Evolutionary conservation across 23 tunicate genomes (phyloP), one percentile per base, ranked within the genome.

Genomic region (Diplosoma virens): DNA sequence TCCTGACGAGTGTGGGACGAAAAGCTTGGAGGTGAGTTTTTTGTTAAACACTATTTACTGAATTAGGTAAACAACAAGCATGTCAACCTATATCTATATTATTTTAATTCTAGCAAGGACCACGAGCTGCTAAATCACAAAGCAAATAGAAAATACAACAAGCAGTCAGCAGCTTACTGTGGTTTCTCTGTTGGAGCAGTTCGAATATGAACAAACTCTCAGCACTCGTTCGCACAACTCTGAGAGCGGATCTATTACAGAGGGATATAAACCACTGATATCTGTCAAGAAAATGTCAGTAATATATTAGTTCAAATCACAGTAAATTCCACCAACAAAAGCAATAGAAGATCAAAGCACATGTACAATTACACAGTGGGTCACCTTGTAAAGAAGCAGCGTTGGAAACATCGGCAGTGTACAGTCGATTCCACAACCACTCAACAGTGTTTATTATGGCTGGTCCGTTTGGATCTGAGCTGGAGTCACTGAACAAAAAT

Each of bases 161-260:
- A 56, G 20, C 25, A 6, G 16, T 56, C 11, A 45, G 11, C 52
- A 45, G 11, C 72, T 26, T 66, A 89, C 97, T 56, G 23, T 22
- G 0, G 70, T 20, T 71, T 93, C 98, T 28, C 58, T 48, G 25
- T 54, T 81, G 4, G 53, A 16, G 32, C 98, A 93, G 0, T 69
- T 24, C n/a, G 33, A 34, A 58, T 86, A n/a, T 3, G 93, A 86
- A 71, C 98, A 93, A 24, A 75, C 5, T 5, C 98, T 74, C 32
- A 74, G 77, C 37, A 93, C 98, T 63, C 71, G 77, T 54, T 93
- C 98, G 45, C 93, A 86, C 29, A 93, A 41, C 32, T 93, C 98
- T 4, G 93, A 85, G 6, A 93, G 63, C 23, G 98, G 98, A 33
- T 86, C 81, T 20, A 93, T 54, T 6, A 93, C 70, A 1, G 93